Evolutionary conservation across 2,888 invertebrate genomes (phyloP), one percentile per base, ranked within the genome.

Genomic region (Polydrusus cervinus): DNA sequence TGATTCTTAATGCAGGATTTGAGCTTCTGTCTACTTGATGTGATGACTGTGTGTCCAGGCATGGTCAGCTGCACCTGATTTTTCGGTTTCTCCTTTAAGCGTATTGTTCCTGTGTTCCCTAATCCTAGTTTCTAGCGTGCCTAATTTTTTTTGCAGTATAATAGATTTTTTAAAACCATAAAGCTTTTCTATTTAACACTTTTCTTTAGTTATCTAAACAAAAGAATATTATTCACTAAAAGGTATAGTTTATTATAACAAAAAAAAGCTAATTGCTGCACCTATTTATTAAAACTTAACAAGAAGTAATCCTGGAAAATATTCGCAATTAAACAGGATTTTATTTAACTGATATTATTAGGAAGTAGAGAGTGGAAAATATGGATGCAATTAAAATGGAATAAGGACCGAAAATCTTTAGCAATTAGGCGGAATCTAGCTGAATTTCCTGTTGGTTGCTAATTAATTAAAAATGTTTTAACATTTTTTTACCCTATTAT

Each of bases 331-430:
- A 53, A 53, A 11, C n/a, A 0, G 25, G 25, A 30, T n/a, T 51
- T 53, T 30, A 20, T 53, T n/a, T 7, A 25, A 30, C 25, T 53
- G 30, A 30, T 10, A 53, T 53, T 53, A 53, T 53, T 53, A n/a
- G 30, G 6, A 53, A 30, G 53, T 53, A 53, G 8, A 11, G 30
- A 53, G 53, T 30, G 53, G n/a, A 25, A 51, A 53, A 53, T 53
- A 53, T 53, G 53, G 53, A 53, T 53, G 53, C n/a, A 53, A 53
- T 53, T 53, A 25, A n/a, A 25, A 8, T 30, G 53, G n/a, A 30
- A 30, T 53, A 53, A 53, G 25, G 53, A 53, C 53, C 53, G 20
- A 53, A 11, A 53, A 9, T 53, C 13, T 25, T 53, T 11, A n/a
- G 53, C 53, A 53, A 53, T 53, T 53, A 53, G 30, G 51, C 8